phyloP scores from a whole-genome alignment of 2,113 vertebrate species.

The Equus quagga region DNA sequence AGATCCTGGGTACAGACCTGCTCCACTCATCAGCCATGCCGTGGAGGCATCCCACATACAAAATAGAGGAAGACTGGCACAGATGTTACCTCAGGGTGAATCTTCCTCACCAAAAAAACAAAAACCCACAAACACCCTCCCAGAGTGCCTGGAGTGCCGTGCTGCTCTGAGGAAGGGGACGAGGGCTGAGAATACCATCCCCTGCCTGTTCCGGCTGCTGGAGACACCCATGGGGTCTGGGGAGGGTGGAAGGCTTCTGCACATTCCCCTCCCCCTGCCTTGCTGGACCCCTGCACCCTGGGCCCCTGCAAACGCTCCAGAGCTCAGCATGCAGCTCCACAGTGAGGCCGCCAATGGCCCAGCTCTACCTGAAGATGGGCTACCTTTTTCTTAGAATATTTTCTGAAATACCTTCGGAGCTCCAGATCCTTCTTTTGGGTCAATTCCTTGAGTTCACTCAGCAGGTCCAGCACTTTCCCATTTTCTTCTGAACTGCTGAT shows the following conservation, averaged over 20 bases:
- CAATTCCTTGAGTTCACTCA: constrained; percentile 76
- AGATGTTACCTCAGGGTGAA: too few relatives aligned
- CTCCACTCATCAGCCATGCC: too few relatives aligned
- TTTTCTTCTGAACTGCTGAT: neutral
- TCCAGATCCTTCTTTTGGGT: constrained; percentile 70
- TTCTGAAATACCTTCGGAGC: constrained; percentile 83
- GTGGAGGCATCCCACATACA: too few relatives aligned
- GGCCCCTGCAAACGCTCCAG: neutral
- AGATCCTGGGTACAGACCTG: too few relatives aligned
- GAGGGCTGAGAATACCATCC: fast-evolving
- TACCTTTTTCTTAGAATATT: neutral
- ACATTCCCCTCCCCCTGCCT: neutral
- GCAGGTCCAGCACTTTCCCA: neutral
- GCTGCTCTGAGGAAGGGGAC: neutral
- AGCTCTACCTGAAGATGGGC: neutral
- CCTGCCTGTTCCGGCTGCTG: neutral
- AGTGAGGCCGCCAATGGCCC: neutral
- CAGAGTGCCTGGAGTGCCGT: neutral
- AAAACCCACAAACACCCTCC: too few relatives aligned
- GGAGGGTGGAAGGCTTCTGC: too few relatives aligned
- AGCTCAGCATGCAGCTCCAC: neutral
- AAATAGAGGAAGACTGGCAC: too few relatives aligned
- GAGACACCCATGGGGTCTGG: neutral
- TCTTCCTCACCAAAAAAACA: too few relatives aligned
- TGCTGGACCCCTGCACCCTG: fast-evolving